phyloP scores from a whole-genome alignment of 2,888 invertebrate species.

The Drosophila greeni region DNA sequence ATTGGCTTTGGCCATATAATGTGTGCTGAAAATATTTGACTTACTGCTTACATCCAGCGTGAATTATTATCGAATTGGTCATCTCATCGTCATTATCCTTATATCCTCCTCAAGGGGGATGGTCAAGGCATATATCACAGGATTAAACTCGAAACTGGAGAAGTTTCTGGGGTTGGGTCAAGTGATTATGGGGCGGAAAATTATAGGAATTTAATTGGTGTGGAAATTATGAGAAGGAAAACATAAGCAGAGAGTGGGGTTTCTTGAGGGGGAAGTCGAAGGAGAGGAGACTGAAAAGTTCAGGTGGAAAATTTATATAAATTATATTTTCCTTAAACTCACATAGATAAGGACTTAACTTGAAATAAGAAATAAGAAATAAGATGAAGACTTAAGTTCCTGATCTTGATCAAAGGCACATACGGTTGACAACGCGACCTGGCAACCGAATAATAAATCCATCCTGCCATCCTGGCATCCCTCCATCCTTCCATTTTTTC shows the following conservation, averaged over 20 bases:
- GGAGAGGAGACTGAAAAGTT: neutral
- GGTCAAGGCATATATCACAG: conserved; percentile 30
- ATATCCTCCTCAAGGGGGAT: conserved; percentile 1
- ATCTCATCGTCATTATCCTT: neutral
- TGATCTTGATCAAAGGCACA: conserved; percentile 12
- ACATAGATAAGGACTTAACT: neutral
- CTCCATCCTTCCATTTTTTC: neutral
- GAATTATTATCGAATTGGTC: conserved; percentile 67
- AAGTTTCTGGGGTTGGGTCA: conserved; percentile 12
- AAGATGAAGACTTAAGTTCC: neutral
- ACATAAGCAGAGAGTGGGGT: neutral
- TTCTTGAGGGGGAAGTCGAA: neutral
- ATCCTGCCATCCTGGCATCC: conserved; percentile 1
- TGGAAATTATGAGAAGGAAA: neutral
- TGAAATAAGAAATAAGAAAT: neutral
- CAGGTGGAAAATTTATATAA: too few relatives aligned
- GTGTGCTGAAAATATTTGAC: conserved; percentile 72
- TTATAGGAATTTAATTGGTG: conserved; percentile 13
- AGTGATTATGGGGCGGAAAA: conserved; percentile 12
- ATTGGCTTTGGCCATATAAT: conserved; percentile 56
- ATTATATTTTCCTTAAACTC: neutral
- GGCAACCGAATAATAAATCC: conserved; percentile 15
- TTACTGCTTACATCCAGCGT: conserved; percentile 65
- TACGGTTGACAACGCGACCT: conserved; percentile 1
- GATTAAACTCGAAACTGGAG: conserved; percentile 28